Conservation (phyloP, 2,888 invertebrate genomes). For the Neoaliturus tenellus region DNA sequence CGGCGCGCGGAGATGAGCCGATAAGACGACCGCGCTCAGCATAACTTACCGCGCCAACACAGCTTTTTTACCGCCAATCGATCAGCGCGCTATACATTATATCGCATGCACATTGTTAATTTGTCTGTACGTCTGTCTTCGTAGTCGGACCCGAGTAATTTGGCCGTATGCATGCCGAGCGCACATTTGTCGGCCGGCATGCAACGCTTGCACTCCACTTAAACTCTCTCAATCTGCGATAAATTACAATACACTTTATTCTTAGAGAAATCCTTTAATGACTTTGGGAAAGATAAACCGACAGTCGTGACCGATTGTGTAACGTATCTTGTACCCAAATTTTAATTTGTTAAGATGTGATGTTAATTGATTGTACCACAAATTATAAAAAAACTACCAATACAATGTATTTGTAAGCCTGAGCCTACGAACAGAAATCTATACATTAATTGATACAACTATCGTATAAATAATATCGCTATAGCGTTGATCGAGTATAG, state of each 20-base stretch:
- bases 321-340: no score
- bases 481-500: no score
- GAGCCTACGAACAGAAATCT: no score
- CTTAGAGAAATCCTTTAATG: neutral
- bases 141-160: slow-evolving; percentile 43
- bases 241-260: neutral
- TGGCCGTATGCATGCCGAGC: slow-evolving; percentile 47
- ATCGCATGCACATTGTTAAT: slow-evolving; percentile 66
- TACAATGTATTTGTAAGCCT: no score
- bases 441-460: no score
- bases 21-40: slow-evolving; percentile 33
- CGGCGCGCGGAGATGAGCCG: slow-evolving; percentile 24
- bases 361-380: no score
- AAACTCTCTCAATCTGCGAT: neutral
- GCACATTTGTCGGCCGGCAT: slow-evolving; percentile 39
- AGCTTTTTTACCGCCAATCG: slow-evolving; percentile 53
- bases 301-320: neutral
- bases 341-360: no score
- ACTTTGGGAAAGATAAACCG: neutral
- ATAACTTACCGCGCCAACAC: slow-evolving; percentile 41
- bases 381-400: no score
- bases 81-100: slow-evolving; percentile 61
- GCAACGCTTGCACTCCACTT: slow-evolving; percentile 47
- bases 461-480: no score
- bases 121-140: slow-evolving; percentile 62